Evolutionary conservation across 2,888 invertebrate genomes (phyloP), one percentile per base, ranked within the genome.

Genomic region (Apotomis capreana): DNA sequence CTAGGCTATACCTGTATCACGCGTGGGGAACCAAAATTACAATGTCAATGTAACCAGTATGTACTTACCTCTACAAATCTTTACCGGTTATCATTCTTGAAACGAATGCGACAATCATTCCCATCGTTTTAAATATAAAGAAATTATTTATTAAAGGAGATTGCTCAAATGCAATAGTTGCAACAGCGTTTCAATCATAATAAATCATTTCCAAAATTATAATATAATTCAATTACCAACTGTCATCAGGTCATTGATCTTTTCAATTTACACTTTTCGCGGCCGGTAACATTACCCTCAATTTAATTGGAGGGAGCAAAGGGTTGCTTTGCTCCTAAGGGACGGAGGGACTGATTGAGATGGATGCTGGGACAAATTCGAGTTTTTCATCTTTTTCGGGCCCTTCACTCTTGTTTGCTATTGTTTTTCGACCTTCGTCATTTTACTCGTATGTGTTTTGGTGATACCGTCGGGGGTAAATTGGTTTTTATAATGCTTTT

Each of bases 291-390:
- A 80, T 79, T 82, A 86, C 88, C 89, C 91, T 84, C 82, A 77
- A 81, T 87, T 89, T 92, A 92, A 92, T 92, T 92, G 90, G 92
- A 87, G 89, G 88, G 82, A 46, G 65, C 77, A 85, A 91, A 91
- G 92, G 92, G 92, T 91, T 91, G 83, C 81, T 87, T 89, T 90
- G 83, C 81, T 87, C 91, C 89, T 89, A 83, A 78, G 91, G 89
- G 92, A 91, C 73, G 76, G 78, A 78, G 79, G 80, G 79, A 92
- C 92, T 92, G 92, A 92, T 93, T 90, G 92, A 91, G 92, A 93
- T 90, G 89, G 89, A 92, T 92, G 87, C 89, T 89, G 91, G 87
- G 81, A 85, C 88, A 87, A 89, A 89, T 88, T 87, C 82, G 81
- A 85, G 84, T 86, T 89, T 88, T 88, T 86, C 80, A 84, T 83